Evolutionary conservation across 1,140 invertebrate genomes (phyloP), one percentile per base, ranked within the genome.

Genomic region (Melitaea cinxia): DNA sequence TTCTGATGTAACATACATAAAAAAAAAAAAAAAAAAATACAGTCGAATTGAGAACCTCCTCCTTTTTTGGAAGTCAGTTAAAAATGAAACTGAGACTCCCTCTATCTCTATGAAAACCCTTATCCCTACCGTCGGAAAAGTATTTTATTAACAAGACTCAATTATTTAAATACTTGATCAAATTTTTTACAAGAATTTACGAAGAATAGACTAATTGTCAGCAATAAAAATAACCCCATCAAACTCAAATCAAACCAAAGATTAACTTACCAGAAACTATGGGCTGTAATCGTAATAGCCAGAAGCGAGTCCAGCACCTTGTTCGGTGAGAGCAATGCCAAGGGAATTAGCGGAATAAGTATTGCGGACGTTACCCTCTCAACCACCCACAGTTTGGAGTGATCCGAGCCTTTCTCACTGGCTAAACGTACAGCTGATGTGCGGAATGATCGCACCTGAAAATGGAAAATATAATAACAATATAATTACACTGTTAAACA

Each of bases 191-290:
- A n/a, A n/a, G n/a, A n/a, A n/a, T n/a, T n/a, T n/a, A n/a, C n/a
- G n/a, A n/a, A n/a, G n/a, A n/a, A n/a, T n/a, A n/a, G n/a, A n/a
- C n/a, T n/a, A n/a, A n/a, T n/a, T n/a, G n/a, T 28, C 26, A 28
- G 3, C 26, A 28, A 7, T 28, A 4, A 4, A 3, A 28, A 7
- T 28, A 7, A 2, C 33, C 4, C 6, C 33, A 35, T 4, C 33
- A 35, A 35, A 6, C 2, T 10, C 6, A 2, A 6, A 6, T 35
- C 10, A 35, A 35, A 6, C n/a, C n/a, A 39, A 33, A 33, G 71
- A n/a, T n/a, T n/a, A n/a, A n/a, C 85, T 83, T 54, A 90, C 88
- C 88, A 90, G 55, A 87, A 88, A 53, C 80, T 84, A 72, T 90
- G 88, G 6, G 83, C 85, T 0, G 78, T 80, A 45, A 89, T 80